Evolutionary conservation across 1,140 invertebrate species (phyloP).

Genomic region (Augochlora pura): DNA sequence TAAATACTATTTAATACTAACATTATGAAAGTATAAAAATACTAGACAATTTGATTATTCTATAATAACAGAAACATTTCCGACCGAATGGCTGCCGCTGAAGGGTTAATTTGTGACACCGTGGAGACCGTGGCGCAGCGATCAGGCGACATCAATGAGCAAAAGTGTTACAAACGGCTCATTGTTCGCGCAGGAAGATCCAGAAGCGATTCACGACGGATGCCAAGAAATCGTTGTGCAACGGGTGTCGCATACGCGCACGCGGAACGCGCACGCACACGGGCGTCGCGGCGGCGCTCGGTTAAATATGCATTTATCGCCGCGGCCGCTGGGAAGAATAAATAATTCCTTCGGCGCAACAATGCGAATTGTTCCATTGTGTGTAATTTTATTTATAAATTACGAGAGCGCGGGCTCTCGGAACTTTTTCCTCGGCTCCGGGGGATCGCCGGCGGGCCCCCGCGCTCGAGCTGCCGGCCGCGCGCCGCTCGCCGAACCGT

Average conservation of each 20-base stretch:
- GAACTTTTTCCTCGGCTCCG: constrained; percentile 15
- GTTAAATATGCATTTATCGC: constrained; percentile 42
- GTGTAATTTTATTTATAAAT: constrained; percentile 41
- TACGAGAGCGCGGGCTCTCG: constrained; percentile 8
- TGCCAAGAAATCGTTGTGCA: constrained; percentile 28
- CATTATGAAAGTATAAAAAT: too few relatives aligned
- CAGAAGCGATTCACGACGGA: constrained; percentile 17
- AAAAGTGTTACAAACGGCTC: constrained; percentile 34
- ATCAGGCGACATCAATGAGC: constrained; percentile 25
- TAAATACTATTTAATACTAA: too few relatives aligned
- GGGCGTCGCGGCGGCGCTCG: not conserved
- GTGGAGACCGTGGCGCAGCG: not conserved
- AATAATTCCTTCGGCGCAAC: constrained; percentile 35
- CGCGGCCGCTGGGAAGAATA: constrained; percentile 34
- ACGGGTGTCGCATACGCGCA: constrained; percentile 9
- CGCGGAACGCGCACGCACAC: not conserved
- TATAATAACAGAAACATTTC: too few relatives aligned
- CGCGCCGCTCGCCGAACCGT: too few relatives aligned
- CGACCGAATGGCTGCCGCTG: too few relatives aligned
- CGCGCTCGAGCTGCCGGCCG: too few relatives aligned
- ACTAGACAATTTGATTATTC: too few relatives aligned
- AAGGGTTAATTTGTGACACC: too few relatives aligned
- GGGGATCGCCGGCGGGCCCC: not conserved
- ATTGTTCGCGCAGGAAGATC: constrained; percentile 35
- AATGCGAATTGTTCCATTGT: constrained; percentile 48